These are phyloP conservation scores for Aplochiton taeniatus DNA, from an alignment of 2,797 vertebrate species.

Conservation along the genomic window DNA sequence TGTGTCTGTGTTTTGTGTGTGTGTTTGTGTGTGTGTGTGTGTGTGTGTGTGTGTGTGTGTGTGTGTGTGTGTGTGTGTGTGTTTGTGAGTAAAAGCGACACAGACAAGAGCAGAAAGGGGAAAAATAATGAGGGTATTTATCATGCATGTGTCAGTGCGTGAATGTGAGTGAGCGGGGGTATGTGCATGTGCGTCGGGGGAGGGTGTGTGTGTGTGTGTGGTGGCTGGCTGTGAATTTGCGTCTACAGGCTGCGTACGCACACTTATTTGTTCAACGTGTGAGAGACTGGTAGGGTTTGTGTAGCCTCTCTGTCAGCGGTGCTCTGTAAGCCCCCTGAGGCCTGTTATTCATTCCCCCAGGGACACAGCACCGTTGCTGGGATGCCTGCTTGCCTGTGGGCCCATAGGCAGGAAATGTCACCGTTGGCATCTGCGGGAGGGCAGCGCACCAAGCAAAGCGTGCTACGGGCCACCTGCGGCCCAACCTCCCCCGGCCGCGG, in stretches of 20 bases:
- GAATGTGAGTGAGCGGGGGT: no score
- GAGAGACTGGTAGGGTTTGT: constrained; percentile 5
- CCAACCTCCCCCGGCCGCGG: constrained; percentile 52
- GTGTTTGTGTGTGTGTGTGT: constrained; percentile 1
- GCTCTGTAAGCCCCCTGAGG: constrained; percentile 47
- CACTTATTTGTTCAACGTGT: no score
- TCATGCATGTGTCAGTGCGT: no score
- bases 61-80: neutral
- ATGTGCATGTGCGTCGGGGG: no score
- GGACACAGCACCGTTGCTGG: constrained; percentile 72
- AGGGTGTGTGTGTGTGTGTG: no score
- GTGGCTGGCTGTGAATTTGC: no score
- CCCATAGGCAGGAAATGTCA: constrained; percentile 78
- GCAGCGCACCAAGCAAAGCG: constrained; percentile 70
- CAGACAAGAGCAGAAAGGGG: no score
- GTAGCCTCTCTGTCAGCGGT: constrained; percentile 9
- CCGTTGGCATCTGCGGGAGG: constrained; percentile 72
- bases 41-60: neutral
- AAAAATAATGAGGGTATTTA: no score
- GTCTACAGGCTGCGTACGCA: no score
- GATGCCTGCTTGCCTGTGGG: constrained; percentile 73
- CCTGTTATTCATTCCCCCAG: constrained; percentile 71
- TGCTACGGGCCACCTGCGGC: constrained; percentile 78
- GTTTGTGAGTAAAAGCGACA: neutral
- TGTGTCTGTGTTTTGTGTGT: no score